phyloP scores from a whole-genome alignment of 2,888 invertebrate genomes.

The Drosophila longiperda region DNA sequence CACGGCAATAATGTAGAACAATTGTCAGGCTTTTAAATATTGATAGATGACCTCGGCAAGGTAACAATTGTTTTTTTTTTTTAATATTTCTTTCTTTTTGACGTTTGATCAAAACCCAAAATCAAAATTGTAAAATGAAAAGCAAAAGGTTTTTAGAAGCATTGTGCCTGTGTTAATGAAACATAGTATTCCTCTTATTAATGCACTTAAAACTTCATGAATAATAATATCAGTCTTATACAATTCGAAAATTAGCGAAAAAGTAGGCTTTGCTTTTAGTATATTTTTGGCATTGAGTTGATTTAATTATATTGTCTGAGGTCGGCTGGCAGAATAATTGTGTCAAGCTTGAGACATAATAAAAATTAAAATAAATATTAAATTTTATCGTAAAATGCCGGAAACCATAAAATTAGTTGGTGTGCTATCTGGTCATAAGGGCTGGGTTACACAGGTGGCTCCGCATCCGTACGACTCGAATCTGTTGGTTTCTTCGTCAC shows the following conservation, averaged over 20 bases:
- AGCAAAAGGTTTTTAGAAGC: neutral
- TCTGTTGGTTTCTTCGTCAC: conserved; percentile 97
- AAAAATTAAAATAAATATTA: neutral
- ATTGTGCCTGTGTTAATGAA: neutral
- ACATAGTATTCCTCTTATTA: neutral
- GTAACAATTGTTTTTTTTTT: conserved; percentile 32
- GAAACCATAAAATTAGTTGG: conserved; percentile 97
- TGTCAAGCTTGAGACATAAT: neutral
- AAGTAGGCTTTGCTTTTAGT: neutral
- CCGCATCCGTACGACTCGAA: conserved; percentile 99
- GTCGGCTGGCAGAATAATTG: neutral
- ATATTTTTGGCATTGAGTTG: neutral
- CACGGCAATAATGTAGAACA: conserved; percentile 41
- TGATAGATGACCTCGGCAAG: conserved; percentile 58
- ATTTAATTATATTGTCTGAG: neutral
- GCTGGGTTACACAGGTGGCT: conserved; percentile 99
- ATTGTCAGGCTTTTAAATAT: conserved; percentile 63
- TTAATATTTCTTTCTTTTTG: neutral
- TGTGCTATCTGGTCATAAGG: conserved; percentile 97
- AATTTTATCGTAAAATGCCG: conserved; percentile 86
- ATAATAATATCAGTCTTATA: neutral
- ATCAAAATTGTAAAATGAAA: neutral
- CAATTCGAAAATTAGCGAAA: neutral
- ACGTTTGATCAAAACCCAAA: neutral
- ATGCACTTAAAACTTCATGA: neutral